These are phyloP conservation scores for Neodiprion pinetum DNA, from an alignment of 1,140 invertebrate genomes.

Conservation along the genomic window DNA sequence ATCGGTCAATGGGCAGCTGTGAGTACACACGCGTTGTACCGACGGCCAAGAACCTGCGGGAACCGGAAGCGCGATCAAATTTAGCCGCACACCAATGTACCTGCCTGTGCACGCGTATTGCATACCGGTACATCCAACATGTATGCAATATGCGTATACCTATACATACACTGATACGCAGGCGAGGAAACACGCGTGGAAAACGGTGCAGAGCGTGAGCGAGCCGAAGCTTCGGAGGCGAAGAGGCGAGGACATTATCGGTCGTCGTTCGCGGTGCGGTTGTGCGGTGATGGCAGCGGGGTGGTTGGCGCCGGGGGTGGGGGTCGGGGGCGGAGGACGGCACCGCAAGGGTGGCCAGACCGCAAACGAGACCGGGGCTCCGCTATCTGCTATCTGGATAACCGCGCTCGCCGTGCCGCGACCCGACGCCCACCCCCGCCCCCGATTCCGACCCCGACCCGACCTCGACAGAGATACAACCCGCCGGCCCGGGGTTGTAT, in stretches of 20 bases:
- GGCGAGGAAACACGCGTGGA: no score
- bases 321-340: conserved; percentile 31
- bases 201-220: no score
- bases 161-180: no score
- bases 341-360: conserved; percentile 56
- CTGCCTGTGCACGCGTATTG: no score
- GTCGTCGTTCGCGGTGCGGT: not conserved
- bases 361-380: conserved; percentile 57
- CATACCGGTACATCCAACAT: no score
- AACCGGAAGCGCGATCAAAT: no score
- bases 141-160: no score
- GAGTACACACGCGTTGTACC: no score
- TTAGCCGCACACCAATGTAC: no score
- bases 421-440: conserved; percentile 30
- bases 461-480: conserved; percentile 15
- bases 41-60: no score
- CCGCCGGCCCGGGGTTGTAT: not conserved
- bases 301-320: not conserved
- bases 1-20: no score
- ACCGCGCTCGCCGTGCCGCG: conserved; percentile 42
- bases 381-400: conserved; percentile 61
- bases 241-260: conserved; percentile 22
- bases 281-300: conserved; percentile 6
- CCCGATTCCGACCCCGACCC: conserved; percentile 18
- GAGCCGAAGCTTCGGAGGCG: not conserved